These are phyloP conservation scores for Augiades crinisus DNA, from an alignment of 2,888 invertebrate species.

Conservation along the genomic window DNA sequence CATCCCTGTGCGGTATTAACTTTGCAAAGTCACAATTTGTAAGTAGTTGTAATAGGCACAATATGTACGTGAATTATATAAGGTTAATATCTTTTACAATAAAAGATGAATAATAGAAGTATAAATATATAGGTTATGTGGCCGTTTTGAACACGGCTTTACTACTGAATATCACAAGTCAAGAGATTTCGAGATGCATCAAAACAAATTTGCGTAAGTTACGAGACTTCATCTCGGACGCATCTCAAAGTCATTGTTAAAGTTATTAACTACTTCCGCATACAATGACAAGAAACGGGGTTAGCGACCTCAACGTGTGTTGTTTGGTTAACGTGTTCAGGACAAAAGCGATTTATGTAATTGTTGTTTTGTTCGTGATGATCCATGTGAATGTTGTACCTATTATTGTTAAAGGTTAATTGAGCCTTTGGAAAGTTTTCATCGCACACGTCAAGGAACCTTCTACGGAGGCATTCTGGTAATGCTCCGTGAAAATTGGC, in stretches of 20 bases:
- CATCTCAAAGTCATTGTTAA: constrained; percentile 35
- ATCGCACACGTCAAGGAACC: too few relatives aligned
- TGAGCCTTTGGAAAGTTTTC: too few relatives aligned
- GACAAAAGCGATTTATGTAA: constrained; percentile 33
- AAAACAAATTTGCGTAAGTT: constrained; percentile 36
- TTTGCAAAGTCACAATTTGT: too few relatives aligned
- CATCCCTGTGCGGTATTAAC: too few relatives aligned
- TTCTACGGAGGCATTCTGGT: too few relatives aligned
- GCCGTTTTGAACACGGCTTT: constrained; percentile 9
- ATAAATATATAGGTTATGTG: background rate
- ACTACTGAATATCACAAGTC: constrained; percentile 27
- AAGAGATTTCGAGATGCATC: constrained; percentile 30
- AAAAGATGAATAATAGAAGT: too few relatives aligned
- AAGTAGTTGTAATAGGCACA: too few relatives aligned
- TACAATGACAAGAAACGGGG: constrained; percentile 26
- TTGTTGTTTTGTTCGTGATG: constrained; percentile 6
- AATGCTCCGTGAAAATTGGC: too few relatives aligned
- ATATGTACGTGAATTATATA: too few relatives aligned
- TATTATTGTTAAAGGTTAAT: too few relatives aligned
- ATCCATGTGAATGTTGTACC: background rate
- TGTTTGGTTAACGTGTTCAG: constrained; percentile 32
- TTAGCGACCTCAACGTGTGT: constrained; percentile 29
- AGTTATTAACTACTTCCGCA: constrained; percentile 34
- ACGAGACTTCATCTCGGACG: constrained; percentile 33
- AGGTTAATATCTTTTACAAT: too few relatives aligned